Percentiles rank a stretch among this genome's conserved stretches.
phyloP scores from a whole-genome alignment of 2,113 vertebrate species.

The Suncus etruscus region DNA sequence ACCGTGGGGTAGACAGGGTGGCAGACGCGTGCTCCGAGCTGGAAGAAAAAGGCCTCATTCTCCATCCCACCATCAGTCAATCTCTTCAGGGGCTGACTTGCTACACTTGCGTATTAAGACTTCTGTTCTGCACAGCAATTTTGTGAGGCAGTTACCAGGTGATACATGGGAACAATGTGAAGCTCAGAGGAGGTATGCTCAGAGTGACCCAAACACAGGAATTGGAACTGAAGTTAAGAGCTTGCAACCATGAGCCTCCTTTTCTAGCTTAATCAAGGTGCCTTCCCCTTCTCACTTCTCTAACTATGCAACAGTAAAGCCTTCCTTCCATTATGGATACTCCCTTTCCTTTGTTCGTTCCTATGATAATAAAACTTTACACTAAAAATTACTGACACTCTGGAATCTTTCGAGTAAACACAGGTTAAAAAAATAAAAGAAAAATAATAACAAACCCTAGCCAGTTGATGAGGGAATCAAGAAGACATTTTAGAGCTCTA shows the following conservation, averaged over 20 bases:
- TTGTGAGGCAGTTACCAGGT: too few species aligned
- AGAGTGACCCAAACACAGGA: not conserved
- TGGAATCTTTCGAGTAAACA: not conserved
- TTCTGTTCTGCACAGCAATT: not conserved
- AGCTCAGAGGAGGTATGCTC: not conserved
- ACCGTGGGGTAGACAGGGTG: too few species aligned
- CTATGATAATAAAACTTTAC: not conserved
- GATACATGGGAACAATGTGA: not conserved
- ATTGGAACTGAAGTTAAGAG: not conserved
- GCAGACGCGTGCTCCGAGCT: too few species aligned
- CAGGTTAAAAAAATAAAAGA: not conserved
- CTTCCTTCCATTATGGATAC: fast-evolving
- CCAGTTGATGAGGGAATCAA: not conserved
- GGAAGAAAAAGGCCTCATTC: too few species aligned
- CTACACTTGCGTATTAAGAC: too few species aligned
- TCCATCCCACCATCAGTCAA: too few species aligned
- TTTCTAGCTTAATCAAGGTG: not conserved
- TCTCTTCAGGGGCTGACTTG: too few species aligned
- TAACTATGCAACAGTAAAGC: not conserved
- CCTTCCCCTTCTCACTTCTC: not conserved
- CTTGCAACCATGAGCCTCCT: not conserved
- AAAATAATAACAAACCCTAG: conserved; percentile 31
- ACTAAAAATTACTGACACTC: not conserved
- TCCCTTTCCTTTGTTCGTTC: not conserved
- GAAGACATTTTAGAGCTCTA: not conserved